A percentile compares a stretch with the other conserved stretches of the same genome.
Evolutionary conservation across 2,797 vertebrate species (phyloP).

Genomic region (Myotis myotis): DNA sequence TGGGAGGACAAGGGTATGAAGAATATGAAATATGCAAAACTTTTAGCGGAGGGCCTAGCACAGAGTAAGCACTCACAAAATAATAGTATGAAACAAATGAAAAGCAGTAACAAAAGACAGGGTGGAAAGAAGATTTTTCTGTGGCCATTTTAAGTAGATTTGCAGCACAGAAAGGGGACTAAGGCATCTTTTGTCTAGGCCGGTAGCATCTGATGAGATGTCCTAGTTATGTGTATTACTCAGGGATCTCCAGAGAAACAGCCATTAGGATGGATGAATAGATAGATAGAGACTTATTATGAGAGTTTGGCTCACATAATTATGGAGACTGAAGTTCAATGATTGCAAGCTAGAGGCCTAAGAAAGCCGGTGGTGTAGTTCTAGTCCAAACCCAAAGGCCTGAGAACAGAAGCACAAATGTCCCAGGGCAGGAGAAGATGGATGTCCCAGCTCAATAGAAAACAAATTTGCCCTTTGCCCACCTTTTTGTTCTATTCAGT

Average conservation of each 20-base stretch:
- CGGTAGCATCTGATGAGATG: not conserved
- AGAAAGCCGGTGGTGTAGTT: not conserved
- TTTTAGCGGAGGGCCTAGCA: not conserved
- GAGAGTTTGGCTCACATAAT: not conserved
- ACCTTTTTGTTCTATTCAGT: not conserved
- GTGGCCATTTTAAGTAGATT: not conserved
- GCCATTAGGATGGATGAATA: not conserved
- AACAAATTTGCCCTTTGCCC: not conserved
- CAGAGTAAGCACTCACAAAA: not conserved
- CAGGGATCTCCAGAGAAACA: not conserved
- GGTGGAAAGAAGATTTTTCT: not conserved
- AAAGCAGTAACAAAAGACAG: not conserved
- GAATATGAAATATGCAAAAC: not conserved
- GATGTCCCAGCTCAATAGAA: not conserved
- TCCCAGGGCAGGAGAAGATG: not conserved
- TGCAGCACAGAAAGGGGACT: not conserved
- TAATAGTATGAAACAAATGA: not conserved
- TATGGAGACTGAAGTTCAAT: not conserved
- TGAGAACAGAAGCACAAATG: not conserved
- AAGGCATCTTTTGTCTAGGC: not conserved
- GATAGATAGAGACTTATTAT: not conserved
- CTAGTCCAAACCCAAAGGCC: not conserved
- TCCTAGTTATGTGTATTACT: not conserved
- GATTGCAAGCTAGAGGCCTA: not conserved
- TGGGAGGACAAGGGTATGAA: not conserved